phyloP scores from a whole-genome alignment of 2,888 invertebrate species.

The Eupeodes luniger region DNA sequence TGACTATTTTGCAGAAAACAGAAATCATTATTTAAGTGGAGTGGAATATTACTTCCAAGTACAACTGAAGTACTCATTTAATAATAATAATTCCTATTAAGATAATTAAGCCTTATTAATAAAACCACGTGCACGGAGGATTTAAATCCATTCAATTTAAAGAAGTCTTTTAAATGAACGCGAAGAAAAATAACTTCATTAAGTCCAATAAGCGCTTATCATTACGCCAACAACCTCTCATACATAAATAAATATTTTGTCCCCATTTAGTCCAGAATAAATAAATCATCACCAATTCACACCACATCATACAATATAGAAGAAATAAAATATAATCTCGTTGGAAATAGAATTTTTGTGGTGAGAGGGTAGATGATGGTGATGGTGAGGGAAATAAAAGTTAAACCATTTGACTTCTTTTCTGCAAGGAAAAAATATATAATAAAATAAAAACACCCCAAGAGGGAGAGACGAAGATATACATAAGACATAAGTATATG shows the following conservation, averaged over 20 bases:
- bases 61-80: no score
- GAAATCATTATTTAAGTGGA: no score
- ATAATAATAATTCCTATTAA: neutral
- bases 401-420: conserved; percentile 23
- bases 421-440: neutral
- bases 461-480: neutral
- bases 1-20: no score
- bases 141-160: neutral
- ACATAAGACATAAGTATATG: neutral
- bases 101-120: neutral
- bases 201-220: conserved; percentile 1
- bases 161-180: neutral
- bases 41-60: no score
- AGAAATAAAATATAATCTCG: conserved; percentile 6
- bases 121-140: neutral
- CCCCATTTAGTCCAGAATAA: conserved; percentile 12
- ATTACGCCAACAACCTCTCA: neutral
- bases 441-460: conserved; percentile 14
- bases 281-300: conserved; percentile 37
- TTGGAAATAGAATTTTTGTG: neutral
- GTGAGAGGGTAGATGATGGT: neutral
- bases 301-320: neutral
- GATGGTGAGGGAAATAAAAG: neutral
- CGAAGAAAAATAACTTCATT: neutral
- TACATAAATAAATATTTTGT: neutral